Percentiles rank a stretch among this genome's conserved stretches.
phyloP scores from a whole-genome alignment of 1,140 invertebrate genomes.

The Anoplophora glabripennis region DNA sequence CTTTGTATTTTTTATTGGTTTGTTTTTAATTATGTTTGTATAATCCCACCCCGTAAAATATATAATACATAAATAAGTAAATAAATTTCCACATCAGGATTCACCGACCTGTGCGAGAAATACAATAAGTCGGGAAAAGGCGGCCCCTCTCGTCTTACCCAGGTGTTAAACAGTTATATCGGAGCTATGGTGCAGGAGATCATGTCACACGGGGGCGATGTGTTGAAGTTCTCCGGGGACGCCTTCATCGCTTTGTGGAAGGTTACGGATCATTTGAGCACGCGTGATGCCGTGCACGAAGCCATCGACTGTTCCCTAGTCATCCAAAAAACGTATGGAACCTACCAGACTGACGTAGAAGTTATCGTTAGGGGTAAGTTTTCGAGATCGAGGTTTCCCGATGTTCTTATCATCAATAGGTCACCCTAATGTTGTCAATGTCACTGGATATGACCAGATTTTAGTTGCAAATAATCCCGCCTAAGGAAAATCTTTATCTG shows the following conservation, averaged over 20 bases:
- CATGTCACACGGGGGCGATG: constrained; percentile 58
- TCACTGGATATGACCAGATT: too few species aligned
- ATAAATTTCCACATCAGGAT: constrained; percentile 52
- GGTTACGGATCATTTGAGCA: constrained; percentile 48
- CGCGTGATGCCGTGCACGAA: constrained; percentile 57
- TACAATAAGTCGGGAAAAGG: constrained; percentile 58
- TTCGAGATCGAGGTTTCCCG: too few species aligned
- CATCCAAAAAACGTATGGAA: constrained; percentile 63
- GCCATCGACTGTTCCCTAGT: constrained; percentile 61
- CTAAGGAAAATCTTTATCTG: too few species aligned
- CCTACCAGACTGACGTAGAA: constrained; percentile 58
- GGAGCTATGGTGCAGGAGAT: constrained; percentile 63
- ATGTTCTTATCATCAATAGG: too few species aligned
- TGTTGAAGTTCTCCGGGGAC: constrained; percentile 67
- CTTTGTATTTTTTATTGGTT: neutral
- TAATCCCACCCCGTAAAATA: too few species aligned
- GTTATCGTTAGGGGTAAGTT: constrained; percentile 51
- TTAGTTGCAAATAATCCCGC: too few species aligned
- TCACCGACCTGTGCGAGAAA: constrained; percentile 62
- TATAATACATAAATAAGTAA: too few species aligned
- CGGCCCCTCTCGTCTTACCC: constrained; percentile 61
- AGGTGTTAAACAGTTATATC: constrained; percentile 63
- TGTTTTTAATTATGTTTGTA: neutral
- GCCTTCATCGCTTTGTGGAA: constrained; percentile 54
- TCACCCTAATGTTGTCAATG: too few species aligned